Base-by-base conservation (phyloP, 2,888 invertebrate genomes). In the Alviniconcha strummeri region DNA sequence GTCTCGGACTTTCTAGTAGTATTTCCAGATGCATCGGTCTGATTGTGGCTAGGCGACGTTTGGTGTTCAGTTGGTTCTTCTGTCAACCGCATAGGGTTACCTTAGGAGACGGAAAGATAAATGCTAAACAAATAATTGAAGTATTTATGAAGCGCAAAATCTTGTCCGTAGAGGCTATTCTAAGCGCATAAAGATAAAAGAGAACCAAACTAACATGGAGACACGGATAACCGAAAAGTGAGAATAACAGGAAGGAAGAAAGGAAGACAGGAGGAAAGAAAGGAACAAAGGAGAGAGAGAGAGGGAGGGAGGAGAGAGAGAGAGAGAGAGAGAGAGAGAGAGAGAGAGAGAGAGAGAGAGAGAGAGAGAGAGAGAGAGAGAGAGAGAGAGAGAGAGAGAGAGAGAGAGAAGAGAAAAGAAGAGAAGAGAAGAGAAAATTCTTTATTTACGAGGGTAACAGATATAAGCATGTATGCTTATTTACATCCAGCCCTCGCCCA, bases 291-390 rank as follows among this genome's bases (percentile, higher is more conserved):
- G 36, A 36, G 36, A 36, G 36, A 36, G 36, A 36, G 36, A 36
- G 36, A 36, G 36, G 3, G 36, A 36, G 36, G 3, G 36, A 36
- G 15, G 15, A 69, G 69, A 17, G 11, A 69, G 69, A 6, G 17
- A 69, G 69, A 69, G n/a, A n/a, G 6, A 69, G 6, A 69, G 69
- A 69, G 69, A 69, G 6, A 69, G 17, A 6, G n/a, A n/a, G 17
- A 17, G 17, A 17, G 6, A 17, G 6, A n/a, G 69, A 69, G 15
- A 69, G 17, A 69, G 15, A 72, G 19, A 72, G 52, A 72, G 11
- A 72, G 72, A 72, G 69, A 72, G 72, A 72, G 72, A 72, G 72
- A 36, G 36, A 36, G 36, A 36, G 72, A 69, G 19, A 69, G 19
- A 69, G 17, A 69, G 11, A 69, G 17, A 71, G n/a, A 71, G 19